Base-by-base conservation (phyloP, 2,797 vertebrate genomes). In the Diplodus sargus region DNA sequence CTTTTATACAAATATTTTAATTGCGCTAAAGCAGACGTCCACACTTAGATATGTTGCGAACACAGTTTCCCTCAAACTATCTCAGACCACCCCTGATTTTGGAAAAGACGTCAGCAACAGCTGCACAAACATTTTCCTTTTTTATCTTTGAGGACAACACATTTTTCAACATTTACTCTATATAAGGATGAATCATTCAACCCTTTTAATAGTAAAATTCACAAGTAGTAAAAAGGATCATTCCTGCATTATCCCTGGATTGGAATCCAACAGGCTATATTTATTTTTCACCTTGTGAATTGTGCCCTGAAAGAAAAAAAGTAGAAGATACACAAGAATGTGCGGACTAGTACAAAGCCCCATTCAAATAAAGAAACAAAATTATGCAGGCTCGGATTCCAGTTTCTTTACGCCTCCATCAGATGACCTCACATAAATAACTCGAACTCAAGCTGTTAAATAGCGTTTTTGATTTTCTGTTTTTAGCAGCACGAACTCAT, bases 401-500 rank as follows among this genome's bases (percentile, higher is more conserved):
- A 16, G 25, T 43, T 42, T 65, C 30, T 59, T 34, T 18, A 22
- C 14, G 39, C 45, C 10, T 59, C 62, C 1, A 42, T 59, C 70
- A 67, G 56, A 74, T 79, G 45, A 66, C 45, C 14, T 56, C 42
- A 8, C 22, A 57, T 28, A 43, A 65, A 49, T 51, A 59, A 57
- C 8, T 30, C 11, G 57, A 47, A 60, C 49, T 9, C 11, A 53
- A 58, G 13, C 34, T 58, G 9, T 51, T 52, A 54, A 58, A 57
- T 25, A 20, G 4, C 54, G n/a, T 42, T 34, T 74, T 25, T 34
- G 23, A 25, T 0, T 16, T 34, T 61, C 11, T 56, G 6, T 52
- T 76, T 74, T 53, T 51, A 58, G 66, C 39, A 59, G 20, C 28
- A 9, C 65, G 30, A 66, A 61, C 25, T 66, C 25, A 16, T 20